Evolutionary conservation across 2,888 invertebrate genomes (phyloP).

Genomic region (Pyrocoelia pectoralis): DNA sequence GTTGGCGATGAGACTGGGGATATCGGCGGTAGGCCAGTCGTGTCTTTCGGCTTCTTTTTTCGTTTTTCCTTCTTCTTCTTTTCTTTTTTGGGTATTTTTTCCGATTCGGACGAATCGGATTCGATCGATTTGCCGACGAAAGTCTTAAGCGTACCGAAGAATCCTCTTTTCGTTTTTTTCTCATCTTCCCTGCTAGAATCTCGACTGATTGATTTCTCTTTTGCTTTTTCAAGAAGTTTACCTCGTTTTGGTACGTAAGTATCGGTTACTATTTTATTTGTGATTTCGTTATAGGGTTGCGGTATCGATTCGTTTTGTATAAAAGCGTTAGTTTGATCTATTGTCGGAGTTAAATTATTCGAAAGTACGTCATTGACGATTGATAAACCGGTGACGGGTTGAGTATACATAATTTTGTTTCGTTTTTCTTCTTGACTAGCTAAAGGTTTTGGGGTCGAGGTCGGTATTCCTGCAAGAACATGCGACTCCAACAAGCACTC

Average conservation of each 20-base stretch:
- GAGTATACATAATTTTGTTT: conserved; percentile 39
- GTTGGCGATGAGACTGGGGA: conserved; percentile 44
- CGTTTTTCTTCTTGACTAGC: conserved; percentile 53
- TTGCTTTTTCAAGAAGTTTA: conserved; percentile 31
- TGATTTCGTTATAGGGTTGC: conserved; percentile 49
- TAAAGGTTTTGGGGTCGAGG: conserved; percentile 55
- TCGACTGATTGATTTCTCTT: conserved; percentile 38
- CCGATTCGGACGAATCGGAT: conserved; percentile 57
- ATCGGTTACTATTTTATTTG: conserved; percentile 17
- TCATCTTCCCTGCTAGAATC: conserved; percentile 49
- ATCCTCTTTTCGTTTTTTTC: conserved; percentile 54
- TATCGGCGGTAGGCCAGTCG: conserved; percentile 43
- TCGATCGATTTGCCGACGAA: conserved; percentile 57
- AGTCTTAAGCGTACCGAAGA: conserved; percentile 57
- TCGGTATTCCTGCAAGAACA: conserved; percentile 61
- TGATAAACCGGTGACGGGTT: conserved; percentile 37
- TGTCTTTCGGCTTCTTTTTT: conserved; percentile 39
- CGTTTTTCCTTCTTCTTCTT: conserved; percentile 48
- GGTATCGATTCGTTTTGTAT: conserved; percentile 55
- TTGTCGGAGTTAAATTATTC: conserved; percentile 38
- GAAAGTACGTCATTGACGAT: conserved; percentile 38
- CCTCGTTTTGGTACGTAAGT: conserved; percentile 31
- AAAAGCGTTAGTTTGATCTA: conserved; percentile 56
- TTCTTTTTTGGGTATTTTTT: conserved; percentile 54
- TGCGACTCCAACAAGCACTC: conserved; percentile 59